phyloP scores from a whole-genome alignment of 53 echinoderm and acorn worm species.

The Echinarachnius parma region DNA sequence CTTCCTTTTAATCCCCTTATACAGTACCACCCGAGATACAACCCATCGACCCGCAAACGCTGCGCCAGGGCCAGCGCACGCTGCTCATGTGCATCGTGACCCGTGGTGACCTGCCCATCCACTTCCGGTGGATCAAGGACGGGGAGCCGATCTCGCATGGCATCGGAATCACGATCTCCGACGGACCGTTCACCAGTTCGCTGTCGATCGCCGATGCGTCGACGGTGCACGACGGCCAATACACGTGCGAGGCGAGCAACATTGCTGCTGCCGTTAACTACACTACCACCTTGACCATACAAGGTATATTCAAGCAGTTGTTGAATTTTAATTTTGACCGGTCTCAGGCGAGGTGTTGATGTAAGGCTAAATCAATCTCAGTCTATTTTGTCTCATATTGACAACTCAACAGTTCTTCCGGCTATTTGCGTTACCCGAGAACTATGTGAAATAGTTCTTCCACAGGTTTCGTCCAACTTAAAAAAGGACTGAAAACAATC shows the following conservation, averaged over 20 bases:
- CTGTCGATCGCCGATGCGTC: slow-evolving; percentile 71
- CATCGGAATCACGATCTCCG: slow-evolving; percentile 51
- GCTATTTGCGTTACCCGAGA: too few relatives aligned
- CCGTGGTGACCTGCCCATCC: slow-evolving; percentile 79
- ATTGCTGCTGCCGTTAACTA: slow-evolving; percentile 78
- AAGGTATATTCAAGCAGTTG: slow-evolving; percentile 59
- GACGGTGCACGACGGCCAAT: slow-evolving; percentile 79
- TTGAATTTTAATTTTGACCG: too few relatives aligned
- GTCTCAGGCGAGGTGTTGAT: too few relatives aligned
- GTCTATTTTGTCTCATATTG: too few relatives aligned
- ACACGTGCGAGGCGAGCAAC: slow-evolving; percentile 93
- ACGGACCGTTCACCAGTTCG: slow-evolving; percentile 53
- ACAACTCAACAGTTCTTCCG: too few relatives aligned
- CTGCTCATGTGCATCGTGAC: slow-evolving; percentile 73
- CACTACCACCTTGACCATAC: slow-evolving; percentile 72
- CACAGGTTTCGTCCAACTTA: too few relatives aligned
- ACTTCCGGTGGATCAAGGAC: slow-evolving; percentile 93
- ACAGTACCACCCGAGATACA: slow-evolving; percentile 87
- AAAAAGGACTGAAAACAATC: too few relatives aligned
- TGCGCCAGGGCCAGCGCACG: slow-evolving; percentile 80
- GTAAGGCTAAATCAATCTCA: too few relatives aligned
- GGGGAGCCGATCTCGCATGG: slow-evolving; percentile 72
- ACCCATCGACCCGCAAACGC: slow-evolving; percentile 52
- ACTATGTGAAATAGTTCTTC: too few relatives aligned
- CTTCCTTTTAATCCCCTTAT: slow-evolving; percentile 4